Conservation (phyloP, 1,140 invertebrate genomes). For the Sesamia nonagrioides region DNA sequence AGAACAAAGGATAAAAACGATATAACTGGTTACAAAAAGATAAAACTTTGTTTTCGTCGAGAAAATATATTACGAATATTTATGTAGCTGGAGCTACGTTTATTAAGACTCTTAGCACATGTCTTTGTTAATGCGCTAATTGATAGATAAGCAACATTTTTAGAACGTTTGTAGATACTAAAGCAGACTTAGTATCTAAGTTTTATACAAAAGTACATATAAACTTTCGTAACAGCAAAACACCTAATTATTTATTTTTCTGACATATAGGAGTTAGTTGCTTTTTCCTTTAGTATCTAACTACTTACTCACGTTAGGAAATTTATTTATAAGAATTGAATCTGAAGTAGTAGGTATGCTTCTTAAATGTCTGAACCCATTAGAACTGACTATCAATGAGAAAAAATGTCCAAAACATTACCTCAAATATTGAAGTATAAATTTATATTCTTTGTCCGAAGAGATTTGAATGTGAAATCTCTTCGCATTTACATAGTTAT, state of each 20-base stretch:
- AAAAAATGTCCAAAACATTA: background rate
- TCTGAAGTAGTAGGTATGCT: too few relatives aligned
- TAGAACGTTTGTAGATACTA: background rate
- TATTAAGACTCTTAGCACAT: slow-evolving; percentile 15
- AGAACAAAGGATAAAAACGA: too few relatives aligned
- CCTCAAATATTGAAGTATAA: background rate
- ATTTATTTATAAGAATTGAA: too few relatives aligned
- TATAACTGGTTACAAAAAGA: too few relatives aligned
- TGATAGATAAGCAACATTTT: slow-evolving; percentile 10
- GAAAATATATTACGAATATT: too few relatives aligned
- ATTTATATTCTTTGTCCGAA: background rate
- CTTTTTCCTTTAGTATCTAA: too few relatives aligned
- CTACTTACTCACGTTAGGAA: too few relatives aligned
- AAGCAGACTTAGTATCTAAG: background rate
- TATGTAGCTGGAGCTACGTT: background rate
- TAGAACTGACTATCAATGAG: background rate
- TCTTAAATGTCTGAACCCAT: too few relatives aligned
- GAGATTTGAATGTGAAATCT: slow-evolving; percentile 22
- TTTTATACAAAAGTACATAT: background rate
- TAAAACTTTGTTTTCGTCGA: too few relatives aligned
- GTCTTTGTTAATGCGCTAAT: slow-evolving; percentile 21
- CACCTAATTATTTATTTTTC: too few relatives aligned
- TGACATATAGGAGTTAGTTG: too few relatives aligned
- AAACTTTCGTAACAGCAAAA: too few relatives aligned
- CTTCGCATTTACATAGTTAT: slow-evolving; percentile 1